Percentiles rank a stretch among this genome's conserved stretches.
Evolutionary conservation across 2,888 invertebrate species (phyloP).

Genomic region (Drosophila demipolita): DNA sequence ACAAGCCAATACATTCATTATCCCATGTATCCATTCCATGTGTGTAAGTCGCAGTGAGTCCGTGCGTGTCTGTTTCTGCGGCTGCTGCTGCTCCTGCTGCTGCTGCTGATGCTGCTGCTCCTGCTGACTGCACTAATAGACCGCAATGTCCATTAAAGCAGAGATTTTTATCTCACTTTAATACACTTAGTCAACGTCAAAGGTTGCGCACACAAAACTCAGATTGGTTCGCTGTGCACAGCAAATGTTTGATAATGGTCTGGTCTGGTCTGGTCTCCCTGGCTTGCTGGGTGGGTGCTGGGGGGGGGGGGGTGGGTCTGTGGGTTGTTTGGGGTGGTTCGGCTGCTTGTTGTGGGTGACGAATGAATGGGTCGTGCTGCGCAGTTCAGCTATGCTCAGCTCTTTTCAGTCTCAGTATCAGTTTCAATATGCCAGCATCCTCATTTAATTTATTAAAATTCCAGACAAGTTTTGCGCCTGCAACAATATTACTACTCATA

Average conservation of each 20-base stretch:
- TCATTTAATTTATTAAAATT: conserved; percentile 79
- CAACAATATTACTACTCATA: conserved; percentile 80
- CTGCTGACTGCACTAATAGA: conserved; percentile 71
- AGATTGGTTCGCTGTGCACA: conserved; percentile 9
- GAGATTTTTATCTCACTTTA: conserved; percentile 80
- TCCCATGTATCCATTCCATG: conserved; percentile 19
- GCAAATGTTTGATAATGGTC: conserved; percentile 4
- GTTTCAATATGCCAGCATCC: conserved; percentile 19
- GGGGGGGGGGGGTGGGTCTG: no score
- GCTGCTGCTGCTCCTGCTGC: conserved; percentile 2
- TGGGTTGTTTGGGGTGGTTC: neutral
- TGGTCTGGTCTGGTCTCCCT: neutral
- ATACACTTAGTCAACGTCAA: conserved; percentile 80
- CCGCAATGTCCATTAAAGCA: conserved; percentile 81
- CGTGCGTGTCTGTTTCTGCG: conserved; percentile 25
- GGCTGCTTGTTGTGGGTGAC: neutral
- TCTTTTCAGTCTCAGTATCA: neutral
- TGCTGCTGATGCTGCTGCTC: conserved; percentile 14
- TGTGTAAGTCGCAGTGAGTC: conserved; percentile 6
- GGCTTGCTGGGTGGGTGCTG: neutral
- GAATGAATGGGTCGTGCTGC: conserved; percentile 9
- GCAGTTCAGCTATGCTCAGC: neutral
- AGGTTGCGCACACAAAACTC: conserved; percentile 59
- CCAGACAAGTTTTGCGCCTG: conserved; percentile 77
- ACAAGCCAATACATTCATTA: conserved; percentile 77